These are phyloP conservation scores for Clupea harengus DNA, from an alignment of 2,113 vertebrate species.

Conservation along the genomic window DNA sequence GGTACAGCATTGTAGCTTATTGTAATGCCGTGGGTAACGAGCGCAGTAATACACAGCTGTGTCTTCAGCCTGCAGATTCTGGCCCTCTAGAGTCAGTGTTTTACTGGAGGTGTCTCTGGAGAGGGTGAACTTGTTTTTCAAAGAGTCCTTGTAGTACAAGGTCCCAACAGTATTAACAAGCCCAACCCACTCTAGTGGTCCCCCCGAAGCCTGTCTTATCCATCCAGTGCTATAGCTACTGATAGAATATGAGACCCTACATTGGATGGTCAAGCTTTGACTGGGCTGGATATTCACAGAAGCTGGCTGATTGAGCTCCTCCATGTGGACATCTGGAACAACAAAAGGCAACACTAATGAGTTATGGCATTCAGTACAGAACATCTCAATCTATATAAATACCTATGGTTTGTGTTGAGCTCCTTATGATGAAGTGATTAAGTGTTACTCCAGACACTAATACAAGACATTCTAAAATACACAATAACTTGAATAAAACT, in stretches of 20 bases:
- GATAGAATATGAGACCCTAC: constrained; percentile 23
- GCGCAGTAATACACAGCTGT: constrained; percentile 59
- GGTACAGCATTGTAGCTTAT: neutral
- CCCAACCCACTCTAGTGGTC: neutral
- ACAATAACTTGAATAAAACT: too few relatives aligned
- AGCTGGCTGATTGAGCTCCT: constrained; percentile 43
- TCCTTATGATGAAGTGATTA: too few relatives aligned
- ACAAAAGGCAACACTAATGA: constrained; percentile 26
- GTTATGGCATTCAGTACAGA: too few relatives aligned
- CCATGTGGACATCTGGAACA: neutral
- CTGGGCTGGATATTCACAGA: constrained; percentile 37
- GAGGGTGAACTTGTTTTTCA: constrained; percentile 48
- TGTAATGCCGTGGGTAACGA: too few relatives aligned
- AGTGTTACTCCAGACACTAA: too few relatives aligned
- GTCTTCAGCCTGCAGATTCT: constrained; percentile 51
- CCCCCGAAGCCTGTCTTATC: neutral
- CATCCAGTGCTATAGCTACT: neutral
- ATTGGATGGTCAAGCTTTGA: constrained; percentile 12
- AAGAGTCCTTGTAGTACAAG: constrained; percentile 26
- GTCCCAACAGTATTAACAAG: neutral
- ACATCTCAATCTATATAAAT: too few relatives aligned
- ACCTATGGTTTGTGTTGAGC: neutral
- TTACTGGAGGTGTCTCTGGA: constrained; percentile 29
- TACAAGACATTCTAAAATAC: too few relatives aligned
- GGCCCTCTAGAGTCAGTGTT: constrained; percentile 38